Percentiles rank a stretch among this genome's conserved stretches.
phyloP scores from a whole-genome alignment of 2,113 vertebrate genomes.

The Rhagologus leucostigma region DNA sequence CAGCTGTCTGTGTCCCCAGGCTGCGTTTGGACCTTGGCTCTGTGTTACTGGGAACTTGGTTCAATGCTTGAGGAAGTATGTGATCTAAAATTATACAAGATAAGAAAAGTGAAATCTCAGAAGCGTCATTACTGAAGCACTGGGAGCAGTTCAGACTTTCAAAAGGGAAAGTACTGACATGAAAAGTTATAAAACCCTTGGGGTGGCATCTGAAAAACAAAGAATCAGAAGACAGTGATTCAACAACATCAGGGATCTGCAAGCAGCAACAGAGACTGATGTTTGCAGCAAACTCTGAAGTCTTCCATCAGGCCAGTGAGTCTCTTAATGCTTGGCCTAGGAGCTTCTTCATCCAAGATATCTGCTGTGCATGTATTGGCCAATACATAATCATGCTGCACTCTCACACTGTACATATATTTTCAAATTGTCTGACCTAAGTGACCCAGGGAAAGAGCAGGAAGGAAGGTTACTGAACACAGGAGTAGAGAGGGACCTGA shows the following conservation, averaged over 20 bases:
- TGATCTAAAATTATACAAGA: background rate
- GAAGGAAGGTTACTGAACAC: background rate
- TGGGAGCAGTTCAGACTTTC: background rate
- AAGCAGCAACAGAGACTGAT: background rate
- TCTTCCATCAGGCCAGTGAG: background rate
- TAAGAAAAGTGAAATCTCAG: background rate
- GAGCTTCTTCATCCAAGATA: background rate
- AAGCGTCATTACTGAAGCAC: background rate
- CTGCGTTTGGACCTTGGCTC: background rate
- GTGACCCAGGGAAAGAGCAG: background rate
- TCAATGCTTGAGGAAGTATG: background rate
- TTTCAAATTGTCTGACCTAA: background rate
- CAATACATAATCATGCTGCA: background rate
- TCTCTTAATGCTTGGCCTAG: background rate
- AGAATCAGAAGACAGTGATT: background rate
- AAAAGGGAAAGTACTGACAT: background rate
- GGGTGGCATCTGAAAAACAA: background rate
- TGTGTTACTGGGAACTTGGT: background rate
- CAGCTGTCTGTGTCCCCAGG: background rate
- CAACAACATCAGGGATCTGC: background rate
- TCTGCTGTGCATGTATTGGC: background rate
- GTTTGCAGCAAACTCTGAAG: background rate
- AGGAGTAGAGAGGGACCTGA: background rate
- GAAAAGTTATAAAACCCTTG: background rate
- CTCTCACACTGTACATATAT: accelerated